Base-by-base conservation (phyloP, 2,888 invertebrate species). In the Fragum sueziense region DNA sequence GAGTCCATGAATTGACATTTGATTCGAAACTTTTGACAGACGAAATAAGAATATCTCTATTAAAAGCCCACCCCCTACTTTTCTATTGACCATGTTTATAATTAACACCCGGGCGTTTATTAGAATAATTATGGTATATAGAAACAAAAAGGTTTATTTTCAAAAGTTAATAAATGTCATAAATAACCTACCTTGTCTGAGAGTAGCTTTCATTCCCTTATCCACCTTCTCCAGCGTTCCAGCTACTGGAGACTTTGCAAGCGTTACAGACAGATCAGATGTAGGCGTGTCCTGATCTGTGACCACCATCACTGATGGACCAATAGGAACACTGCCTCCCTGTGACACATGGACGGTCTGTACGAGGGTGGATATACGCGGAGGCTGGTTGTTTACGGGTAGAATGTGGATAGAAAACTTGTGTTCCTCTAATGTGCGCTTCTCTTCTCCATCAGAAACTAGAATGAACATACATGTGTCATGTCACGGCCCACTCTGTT, bases 311-410 rank as follows among this genome's bases (percentile, higher is more conserved):
- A 89, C 80, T 20, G 84, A 79, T 20, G 82, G 82, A n/a, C 86
- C 85, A 33, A 91, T 69, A 11, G 89, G 88, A 29, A 86, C 83
- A 22, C 71, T 84, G 22, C 88, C 89, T 22, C 89, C 88, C 74
- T 88, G 86, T 51, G 90, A 73, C 27, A 91, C 88, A 9, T 76
- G 85, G 7, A 91, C 51, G 11, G 76, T 57, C 22, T 87, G 86
- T 54, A 72, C 77, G 7, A 82, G 70, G 27, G 86, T 68, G 1
- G 75, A 62, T 73, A 91, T 88, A 27, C 77, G 57, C 0, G 92
- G 91, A 14, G 91, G 86, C 62, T 85, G 87, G 85, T 91, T 91
- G 82, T 91, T 90, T 37, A 91, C 90, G 9, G 91, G 91, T n/a
- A 89, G 41, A 4, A 92, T 77, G 25, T 82, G 73, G 33, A 91